These are phyloP conservation scores for Bellardia bayeri DNA, from an alignment of 2,888 invertebrate species.

Conservation along the genomic window DNA sequence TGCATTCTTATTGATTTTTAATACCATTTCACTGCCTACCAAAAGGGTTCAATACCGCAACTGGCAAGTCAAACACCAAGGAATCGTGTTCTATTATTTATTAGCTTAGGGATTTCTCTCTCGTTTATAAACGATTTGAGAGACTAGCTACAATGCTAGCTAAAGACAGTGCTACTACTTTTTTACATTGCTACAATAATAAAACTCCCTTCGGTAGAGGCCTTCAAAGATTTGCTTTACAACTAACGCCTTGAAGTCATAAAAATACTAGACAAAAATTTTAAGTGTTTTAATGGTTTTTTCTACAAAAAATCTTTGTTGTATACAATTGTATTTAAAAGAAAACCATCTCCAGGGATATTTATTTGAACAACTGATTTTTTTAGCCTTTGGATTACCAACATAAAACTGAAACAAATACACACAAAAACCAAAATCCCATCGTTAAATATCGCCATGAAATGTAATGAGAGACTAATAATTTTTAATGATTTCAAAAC, in stretches of 20 bases:
- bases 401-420: slow-evolving; percentile 32
- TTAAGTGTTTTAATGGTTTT: slow-evolving; percentile 51
- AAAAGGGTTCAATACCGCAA: slow-evolving; percentile 30
- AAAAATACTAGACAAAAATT: slow-evolving; percentile 30
- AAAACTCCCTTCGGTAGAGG: slow-evolving; percentile 31
- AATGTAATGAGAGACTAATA: slow-evolving; percentile 70
- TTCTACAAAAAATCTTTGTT: neutral
- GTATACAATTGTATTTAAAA: slow-evolving; percentile 18
- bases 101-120: slow-evolving; percentile 65
- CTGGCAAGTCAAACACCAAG: slow-evolving; percentile 59
- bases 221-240: slow-evolving; percentile 38
- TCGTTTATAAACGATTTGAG: neutral
- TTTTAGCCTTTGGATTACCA: slow-evolving; percentile 50
- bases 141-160: neutral
- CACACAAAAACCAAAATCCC: neutral
- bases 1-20: slow-evolving; percentile 48
- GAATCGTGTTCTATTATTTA: slow-evolving; percentile 69
- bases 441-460: slow-evolving; percentile 69
- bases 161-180: slow-evolving; percentile 31
- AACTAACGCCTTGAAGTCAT: slow-evolving; percentile 64
- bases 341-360: slow-evolving; percentile 62
- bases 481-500: slow-evolving; percentile 68
- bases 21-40: slow-evolving; percentile 30
- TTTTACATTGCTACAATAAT: slow-evolving; percentile 17
- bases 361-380: slow-evolving; percentile 57